A percentile compares a stretch with the other conserved stretches of the same genome.
Evolutionary conservation across 2,888 invertebrate species (phyloP).

Genomic region (Drosophila hamatofila): DNA sequence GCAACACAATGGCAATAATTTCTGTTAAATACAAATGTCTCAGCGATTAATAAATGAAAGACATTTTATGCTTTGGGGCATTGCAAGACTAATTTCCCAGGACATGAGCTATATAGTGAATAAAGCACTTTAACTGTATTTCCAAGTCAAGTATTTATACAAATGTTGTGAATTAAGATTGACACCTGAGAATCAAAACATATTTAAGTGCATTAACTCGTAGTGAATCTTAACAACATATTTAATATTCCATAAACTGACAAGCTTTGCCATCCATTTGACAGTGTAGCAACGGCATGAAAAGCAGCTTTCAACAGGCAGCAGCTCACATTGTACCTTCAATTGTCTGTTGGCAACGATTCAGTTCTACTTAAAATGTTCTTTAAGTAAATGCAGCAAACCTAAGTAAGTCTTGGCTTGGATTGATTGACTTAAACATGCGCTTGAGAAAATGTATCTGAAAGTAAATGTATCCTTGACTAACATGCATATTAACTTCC

Average conservation of each 20-base stretch:
- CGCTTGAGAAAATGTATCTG: background rate
- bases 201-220: background rate
- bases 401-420: background rate
- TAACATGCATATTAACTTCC: background rate
- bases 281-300: background rate
- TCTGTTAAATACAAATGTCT: slow-evolving; percentile 28
- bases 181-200: background rate
- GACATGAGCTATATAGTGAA: slow-evolving; percentile 17
- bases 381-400: background rate
- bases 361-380: background rate
- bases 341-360: background rate
- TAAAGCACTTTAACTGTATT: slow-evolving; percentile 16
- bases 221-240: background rate
- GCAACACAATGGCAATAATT: slow-evolving; percentile 25
- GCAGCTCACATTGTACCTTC: background rate
- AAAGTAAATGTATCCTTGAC: background rate
- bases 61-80: slow-evolving; percentile 22
- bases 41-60: slow-evolving; percentile 36
- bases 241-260: background rate
- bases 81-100: background rate
- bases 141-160: background rate
- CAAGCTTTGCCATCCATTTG: background rate
- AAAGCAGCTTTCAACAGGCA: background rate
- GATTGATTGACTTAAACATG: background rate
- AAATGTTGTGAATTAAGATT: slow-evolving; percentile 13